Base-by-base conservation (phyloP, 2,888 invertebrate genomes). In the Sesia bembeciformis region DNA sequence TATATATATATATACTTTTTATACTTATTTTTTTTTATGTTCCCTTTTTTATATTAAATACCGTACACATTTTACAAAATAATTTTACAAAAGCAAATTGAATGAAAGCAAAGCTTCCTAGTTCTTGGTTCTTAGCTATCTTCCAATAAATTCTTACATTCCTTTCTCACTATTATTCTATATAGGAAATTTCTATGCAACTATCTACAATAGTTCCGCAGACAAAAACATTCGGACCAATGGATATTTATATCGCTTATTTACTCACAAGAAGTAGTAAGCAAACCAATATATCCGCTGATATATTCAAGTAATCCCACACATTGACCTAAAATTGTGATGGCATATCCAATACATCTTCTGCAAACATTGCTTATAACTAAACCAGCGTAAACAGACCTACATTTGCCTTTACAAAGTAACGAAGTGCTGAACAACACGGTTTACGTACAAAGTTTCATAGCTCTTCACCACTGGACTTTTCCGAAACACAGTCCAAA, bases 271-370 rank as follows among this genome's bases (percentile, higher is more conserved):
- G 53, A 46, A 58, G 53, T 57, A 57, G 58, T 58, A 58, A 56
- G 56, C 57, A 62, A 57, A 43, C 60, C 56, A 61, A 59, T 64
- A 65, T 60, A 62, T 64, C 55, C 60, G 52, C 54, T 62, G 62
- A 68, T 66, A 62, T 70, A 76, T 72, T 67, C 66, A 65, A 67
- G 63, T 70, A 72, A 72, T 70, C 64, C 62, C 59, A 58, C 52
- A 51, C 64, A 66, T 69, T 68, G 66, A 68, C 64, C 70, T 65
- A 51, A 52, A 53, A 66, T 66, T 56, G 64, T 61, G 66, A 71
- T 71, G 66, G 62, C 67, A 67, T 69, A 65, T 63, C 65, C 70
- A 66, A 73, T 74, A 75, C 64, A 72, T 74, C 60, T 62, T 60
- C 42, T 58, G 55, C 67, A 68, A 67, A 67, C 61, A 68, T 65